Conservation (phyloP, 1,140 invertebrate species). For the Trichonephila inaurata region DNA sequence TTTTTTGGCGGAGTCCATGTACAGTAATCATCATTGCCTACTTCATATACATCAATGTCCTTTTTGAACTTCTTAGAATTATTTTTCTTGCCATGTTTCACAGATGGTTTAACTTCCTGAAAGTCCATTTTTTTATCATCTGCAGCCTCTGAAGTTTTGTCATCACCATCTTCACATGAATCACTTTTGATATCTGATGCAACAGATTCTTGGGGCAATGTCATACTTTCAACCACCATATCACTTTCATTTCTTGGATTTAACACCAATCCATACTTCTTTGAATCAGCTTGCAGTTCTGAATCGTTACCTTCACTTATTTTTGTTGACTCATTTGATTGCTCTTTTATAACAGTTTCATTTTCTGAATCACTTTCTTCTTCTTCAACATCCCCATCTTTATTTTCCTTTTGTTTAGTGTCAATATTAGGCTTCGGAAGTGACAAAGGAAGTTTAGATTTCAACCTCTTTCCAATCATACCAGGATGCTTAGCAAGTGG, state of each 20-base stretch:
- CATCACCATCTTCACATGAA: background rate
- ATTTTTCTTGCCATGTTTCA: background rate
- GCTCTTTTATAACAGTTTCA: background rate
- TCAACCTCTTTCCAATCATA: slow-evolving; percentile 46
- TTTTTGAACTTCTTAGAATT: slow-evolving; percentile 65
- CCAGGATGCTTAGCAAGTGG: slow-evolving; percentile 71
- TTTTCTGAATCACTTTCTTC: slow-evolving; percentile 56
- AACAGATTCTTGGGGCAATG: background rate
- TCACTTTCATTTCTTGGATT: slow-evolving; percentile 77
- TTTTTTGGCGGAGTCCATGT: slow-evolving; percentile 88
- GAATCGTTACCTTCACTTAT: background rate
- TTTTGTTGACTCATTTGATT: background rate
- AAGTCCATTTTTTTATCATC: slow-evolving; percentile 57
- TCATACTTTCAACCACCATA: slow-evolving; percentile 74
- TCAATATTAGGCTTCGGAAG: background rate
- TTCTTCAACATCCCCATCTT: slow-evolving; percentile 61
- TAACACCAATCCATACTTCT: slow-evolving; percentile 18
- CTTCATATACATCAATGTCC: slow-evolving; percentile 80
- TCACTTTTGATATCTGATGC: background rate
- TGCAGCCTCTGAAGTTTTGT: background rate
- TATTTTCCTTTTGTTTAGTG: background rate
- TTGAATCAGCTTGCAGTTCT: background rate
- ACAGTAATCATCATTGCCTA: slow-evolving; percentile 85
- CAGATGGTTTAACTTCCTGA: background rate
- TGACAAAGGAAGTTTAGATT: slow-evolving; percentile 37